phyloP scores from a whole-genome alignment of 2,888 invertebrate genomes.

The Amblyjoppa fuscipennis region DNA sequence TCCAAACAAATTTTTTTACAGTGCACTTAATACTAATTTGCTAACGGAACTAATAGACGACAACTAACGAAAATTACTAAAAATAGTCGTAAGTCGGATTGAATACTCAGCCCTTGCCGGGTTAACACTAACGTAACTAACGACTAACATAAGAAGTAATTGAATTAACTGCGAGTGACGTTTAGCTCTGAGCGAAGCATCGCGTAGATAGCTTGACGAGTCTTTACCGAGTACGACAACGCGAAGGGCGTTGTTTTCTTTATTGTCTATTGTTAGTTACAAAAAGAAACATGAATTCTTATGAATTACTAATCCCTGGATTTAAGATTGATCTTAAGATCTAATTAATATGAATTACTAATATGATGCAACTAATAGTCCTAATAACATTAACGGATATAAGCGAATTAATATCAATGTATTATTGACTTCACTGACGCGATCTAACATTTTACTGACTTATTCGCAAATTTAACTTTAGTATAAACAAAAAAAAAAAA shows the following conservation, averaged over 20 bases:
- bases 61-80: slow-evolving; percentile 14
- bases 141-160: slow-evolving; percentile 24
- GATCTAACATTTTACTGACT: neutral
- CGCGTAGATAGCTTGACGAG: slow-evolving; percentile 28
- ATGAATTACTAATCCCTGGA: slow-evolving; percentile 39
- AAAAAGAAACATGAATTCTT: neutral
- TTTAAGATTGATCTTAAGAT: neutral
- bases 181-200: slow-evolving; percentile 32
- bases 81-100: neutral
- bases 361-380: slow-evolving; percentile 29
- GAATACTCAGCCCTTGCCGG: neutral
- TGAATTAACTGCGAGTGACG: slow-evolving; percentile 3
- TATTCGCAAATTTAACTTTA: too few species aligned
- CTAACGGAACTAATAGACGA: slow-evolving; percentile 37
- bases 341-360: neutral
- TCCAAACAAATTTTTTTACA: too few species aligned
- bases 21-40: slow-evolving; percentile 20
- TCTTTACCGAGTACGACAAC: slow-evolving; percentile 53
- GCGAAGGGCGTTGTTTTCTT: slow-evolving; percentile 34
- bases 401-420: neutral
- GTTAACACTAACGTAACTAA: slow-evolving; percentile 2
- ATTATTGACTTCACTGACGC: neutral
- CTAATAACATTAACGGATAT: slow-evolving; percentile 33
- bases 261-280: neutral
- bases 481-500: too few species aligned